A percentile compares a stretch with the other conserved stretches of the same genome.
Evolutionary conservation across 2,113 vertebrate species (phyloP).

Genomic region (Eudyptes chrysolophus): DNA sequence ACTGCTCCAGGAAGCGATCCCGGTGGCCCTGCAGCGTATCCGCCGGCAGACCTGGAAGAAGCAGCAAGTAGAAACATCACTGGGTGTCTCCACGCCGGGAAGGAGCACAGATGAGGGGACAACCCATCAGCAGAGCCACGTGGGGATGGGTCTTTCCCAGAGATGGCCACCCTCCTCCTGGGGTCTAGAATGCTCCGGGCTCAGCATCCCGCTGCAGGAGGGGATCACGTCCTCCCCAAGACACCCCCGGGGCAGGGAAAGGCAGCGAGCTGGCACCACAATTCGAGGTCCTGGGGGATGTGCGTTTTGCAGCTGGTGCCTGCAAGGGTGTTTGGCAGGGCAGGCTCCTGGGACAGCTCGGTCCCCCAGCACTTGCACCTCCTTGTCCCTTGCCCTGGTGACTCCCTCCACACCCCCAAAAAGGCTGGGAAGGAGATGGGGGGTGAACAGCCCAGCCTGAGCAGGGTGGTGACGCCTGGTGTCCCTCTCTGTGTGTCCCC

Average conservation of each 20-base stretch:
- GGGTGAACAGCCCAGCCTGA: background rate
- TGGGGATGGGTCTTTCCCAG: background rate
- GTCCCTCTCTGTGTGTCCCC: background rate
- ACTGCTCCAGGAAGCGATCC: slow-evolving; percentile 97
- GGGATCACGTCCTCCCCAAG: accelerated
- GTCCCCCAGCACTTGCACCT: background rate
- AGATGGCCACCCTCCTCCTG: background rate
- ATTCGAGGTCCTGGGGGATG: background rate
- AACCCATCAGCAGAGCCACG: accelerated
- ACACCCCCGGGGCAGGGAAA: background rate
- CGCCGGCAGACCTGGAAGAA: slow-evolving; percentile 87
- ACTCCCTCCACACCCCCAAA: background rate
- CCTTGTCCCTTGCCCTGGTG: background rate
- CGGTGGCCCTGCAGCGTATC: slow-evolving; percentile 97
- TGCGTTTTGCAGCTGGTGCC: background rate
- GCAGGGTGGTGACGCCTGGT: background rate
- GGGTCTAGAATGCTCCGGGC: background rate
- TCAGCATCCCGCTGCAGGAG: background rate
- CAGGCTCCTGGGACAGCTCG: background rate
- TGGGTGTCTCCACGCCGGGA: accelerated
- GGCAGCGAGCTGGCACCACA: background rate
- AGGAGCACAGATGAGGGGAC: background rate
- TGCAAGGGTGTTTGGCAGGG: no score
- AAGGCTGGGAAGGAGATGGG: background rate
- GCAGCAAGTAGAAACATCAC: background rate